Conservation (phyloP, 2,113 vertebrate species). For the Thunnus thynnus region DNA sequence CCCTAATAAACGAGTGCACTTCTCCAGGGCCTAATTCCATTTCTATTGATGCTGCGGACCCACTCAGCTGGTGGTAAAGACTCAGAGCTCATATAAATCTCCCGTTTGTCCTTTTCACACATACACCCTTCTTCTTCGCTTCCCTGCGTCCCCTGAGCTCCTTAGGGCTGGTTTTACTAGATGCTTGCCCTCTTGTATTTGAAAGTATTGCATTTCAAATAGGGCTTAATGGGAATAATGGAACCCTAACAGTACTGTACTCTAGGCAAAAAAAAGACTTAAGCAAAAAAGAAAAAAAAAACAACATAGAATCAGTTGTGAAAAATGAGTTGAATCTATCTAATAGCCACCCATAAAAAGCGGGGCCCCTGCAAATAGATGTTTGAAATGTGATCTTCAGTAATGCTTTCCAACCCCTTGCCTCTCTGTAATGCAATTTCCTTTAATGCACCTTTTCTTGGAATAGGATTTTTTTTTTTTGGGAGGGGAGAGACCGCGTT, state of each 20-base stretch:
- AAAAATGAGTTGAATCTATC: constrained; percentile 76
- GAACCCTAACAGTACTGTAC: constrained; percentile 29
- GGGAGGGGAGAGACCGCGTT: constrained; percentile 1
- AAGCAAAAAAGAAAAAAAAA: constrained; percentile 33
- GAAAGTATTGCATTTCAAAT: constrained; percentile 68
- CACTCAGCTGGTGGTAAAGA: constrained; percentile 76
- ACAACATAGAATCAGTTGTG: constrained; percentile 49
- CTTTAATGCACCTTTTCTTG: constrained; percentile 70
- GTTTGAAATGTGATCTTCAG: constrained; percentile 75
- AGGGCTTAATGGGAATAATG: constrained; percentile 61
- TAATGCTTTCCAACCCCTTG: constrained; percentile 68
- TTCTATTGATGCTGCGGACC: constrained; percentile 75
- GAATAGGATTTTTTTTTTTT: constrained; percentile 55
- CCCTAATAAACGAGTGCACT: constrained; percentile 76
- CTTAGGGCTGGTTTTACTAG: constrained; percentile 35
- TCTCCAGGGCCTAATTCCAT: constrained; percentile 76
- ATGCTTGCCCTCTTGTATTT: constrained; percentile 55
- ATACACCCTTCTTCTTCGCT: constrained; percentile 37
- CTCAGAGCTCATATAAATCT: constrained; percentile 73
- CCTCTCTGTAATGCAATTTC: constrained; percentile 72
- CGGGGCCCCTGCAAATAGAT: constrained; percentile 66
- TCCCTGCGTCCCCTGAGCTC: constrained; percentile 28
- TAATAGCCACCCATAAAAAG: constrained; percentile 72
- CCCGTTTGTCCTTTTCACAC: constrained; percentile 72
- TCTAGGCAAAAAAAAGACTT: constrained; percentile 30